Base-by-base conservation (phyloP, 1,140 invertebrate genomes). In the Drosophila pachea region DNA sequence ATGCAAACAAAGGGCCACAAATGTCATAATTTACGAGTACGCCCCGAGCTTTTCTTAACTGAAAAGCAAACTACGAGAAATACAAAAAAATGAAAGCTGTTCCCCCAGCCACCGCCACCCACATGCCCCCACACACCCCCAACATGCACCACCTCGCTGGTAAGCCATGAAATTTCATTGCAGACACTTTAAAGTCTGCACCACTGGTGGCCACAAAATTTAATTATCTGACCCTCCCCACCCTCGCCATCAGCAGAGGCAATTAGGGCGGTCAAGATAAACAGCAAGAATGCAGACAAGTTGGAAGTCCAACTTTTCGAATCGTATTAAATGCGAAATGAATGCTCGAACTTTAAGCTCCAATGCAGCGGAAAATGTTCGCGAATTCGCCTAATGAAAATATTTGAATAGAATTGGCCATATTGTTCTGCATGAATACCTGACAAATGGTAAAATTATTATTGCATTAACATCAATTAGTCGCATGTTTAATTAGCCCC, bases 91-190 rank as follows among this genome's bases (percentile, higher is more conserved):
- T 78, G 75, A 72, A 66, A 29, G 31, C 22, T 22, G 22, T 22
- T 22, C 3, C 22, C 22, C 22, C 22, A 1, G 1, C 22, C 3
- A 1, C 22, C 22, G 1, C 22, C 22, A 2, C 22, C 22, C 22
- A 22, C 22, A 22, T 45, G 53, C 5, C 11, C 31, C 33, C 50
- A 42, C 22, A 22, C 22, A 3, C 22, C 22, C 22, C 22, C 22
- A 1, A 22, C 22, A 22, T 22, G 22, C 22, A 22, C 22, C 22
- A 22, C 22, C 22, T 22, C 22, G 22, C 22, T 22, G 22, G 32
- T 40, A 32, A 58, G 49, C 55, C 73, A 83, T 75, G 65, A 79
- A 73, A 84, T 79, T 76, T 79, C 65, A 84, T 84, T 74, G 76
- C 59, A 48, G 40, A 12, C 45, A 52, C 45, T 43, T 67, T 61